phyloP scores from a whole-genome alignment of 2,113 vertebrate species.

The Plecotus auritus region DNA sequence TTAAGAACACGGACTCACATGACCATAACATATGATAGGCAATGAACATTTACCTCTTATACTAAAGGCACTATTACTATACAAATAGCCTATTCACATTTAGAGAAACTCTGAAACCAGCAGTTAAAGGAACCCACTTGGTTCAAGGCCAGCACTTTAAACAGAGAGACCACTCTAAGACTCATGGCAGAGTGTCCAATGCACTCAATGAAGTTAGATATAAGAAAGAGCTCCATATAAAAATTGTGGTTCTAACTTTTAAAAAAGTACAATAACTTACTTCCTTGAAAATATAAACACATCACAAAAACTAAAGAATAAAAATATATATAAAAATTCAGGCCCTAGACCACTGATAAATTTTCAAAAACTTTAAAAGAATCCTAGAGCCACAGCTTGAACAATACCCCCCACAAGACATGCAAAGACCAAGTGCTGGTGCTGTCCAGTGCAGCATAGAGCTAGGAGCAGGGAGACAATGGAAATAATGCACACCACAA shows the following conservation, averaged over 20 bases:
- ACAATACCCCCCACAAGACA: neutral
- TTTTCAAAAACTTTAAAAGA: constrained; percentile 52
- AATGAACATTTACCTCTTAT: constrained; percentile 2
- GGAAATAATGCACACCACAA: neutral
- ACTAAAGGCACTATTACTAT: constrained; percentile 60
- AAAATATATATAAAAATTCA: neutral
- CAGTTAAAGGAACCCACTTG: constrained; percentile 23
- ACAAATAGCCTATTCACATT: neutral
- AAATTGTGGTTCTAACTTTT: constrained; percentile 43
- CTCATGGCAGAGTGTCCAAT: neutral
- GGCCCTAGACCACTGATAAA: constrained; percentile 15
- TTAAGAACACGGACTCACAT: neutral
- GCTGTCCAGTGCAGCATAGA: neutral
- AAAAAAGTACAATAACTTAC: constrained; percentile 62
- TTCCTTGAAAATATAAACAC: constrained; percentile 67
- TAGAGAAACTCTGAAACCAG: constrained; percentile 32
- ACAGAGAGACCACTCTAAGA: neutral
- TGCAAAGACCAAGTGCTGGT: constrained; percentile 39
- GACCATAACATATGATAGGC: neutral
- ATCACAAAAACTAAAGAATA: constrained; percentile 60
- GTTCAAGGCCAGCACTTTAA: constrained; percentile 1
- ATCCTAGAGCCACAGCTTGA: constrained; percentile 40
- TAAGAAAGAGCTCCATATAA: constrained; percentile 36
- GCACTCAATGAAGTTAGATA: constrained; percentile 11
- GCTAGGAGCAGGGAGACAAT: neutral